phyloP scores from a whole-genome alignment of 2,113 vertebrate species.

The Barnardius zonarius region DNA sequence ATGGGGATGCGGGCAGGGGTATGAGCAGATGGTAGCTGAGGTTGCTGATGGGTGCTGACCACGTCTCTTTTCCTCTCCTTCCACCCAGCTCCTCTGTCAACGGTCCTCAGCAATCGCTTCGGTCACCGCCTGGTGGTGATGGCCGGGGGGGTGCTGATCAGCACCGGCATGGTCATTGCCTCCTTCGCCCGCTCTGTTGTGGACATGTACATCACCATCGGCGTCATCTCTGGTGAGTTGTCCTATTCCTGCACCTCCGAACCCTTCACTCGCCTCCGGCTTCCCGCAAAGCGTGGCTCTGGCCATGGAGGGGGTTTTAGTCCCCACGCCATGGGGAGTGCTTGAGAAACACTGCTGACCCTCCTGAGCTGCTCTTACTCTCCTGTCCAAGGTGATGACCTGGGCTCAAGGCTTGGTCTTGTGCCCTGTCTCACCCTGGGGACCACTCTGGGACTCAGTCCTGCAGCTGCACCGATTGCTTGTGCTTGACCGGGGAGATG shows the following conservation, averaged over 20 bases:
- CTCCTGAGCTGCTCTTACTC: neutral
- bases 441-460: neutral
- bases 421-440: neutral
- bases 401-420: neutral
- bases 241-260: rapidly evolving
- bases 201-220: constrained; percentile 90
- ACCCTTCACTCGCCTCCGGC: rapidly evolving
- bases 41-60: neutral
- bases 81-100: constrained; percentile 85
- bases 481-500: neutral
- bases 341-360: neutral
- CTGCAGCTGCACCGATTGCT: neutral
- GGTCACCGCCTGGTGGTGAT: constrained; percentile 91
- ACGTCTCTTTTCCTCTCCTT: rapidly evolving
- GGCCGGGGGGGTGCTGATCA: constrained; percentile 85
- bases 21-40: neutral
- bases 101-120: constrained; percentile 85
- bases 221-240: constrained; percentile 84
- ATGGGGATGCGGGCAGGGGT: rapidly evolving
- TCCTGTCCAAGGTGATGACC: neutral
- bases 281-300: neutral
- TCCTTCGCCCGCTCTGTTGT: constrained; percentile 82
- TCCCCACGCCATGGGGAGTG: rapidly evolving
- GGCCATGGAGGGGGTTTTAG: neutral
- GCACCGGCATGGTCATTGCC: constrained; percentile 81